Conservation (phyloP, 2,888 invertebrate species). For the Hyles lineata region DNA sequence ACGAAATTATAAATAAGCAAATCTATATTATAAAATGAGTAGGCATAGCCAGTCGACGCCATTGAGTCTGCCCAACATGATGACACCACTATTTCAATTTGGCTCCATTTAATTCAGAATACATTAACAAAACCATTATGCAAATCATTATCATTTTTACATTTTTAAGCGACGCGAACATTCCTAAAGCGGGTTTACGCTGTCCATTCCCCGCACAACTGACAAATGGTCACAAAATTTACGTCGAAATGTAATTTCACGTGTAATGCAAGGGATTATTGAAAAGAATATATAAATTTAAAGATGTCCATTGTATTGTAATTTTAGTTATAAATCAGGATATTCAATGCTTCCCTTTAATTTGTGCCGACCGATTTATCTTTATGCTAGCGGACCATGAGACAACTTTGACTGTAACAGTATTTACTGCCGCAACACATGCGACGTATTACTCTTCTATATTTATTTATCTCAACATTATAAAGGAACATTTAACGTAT, state of each 20-base stretch:
- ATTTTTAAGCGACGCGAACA: constrained; percentile 44
- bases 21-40: constrained; percentile 45
- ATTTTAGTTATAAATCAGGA: constrained; percentile 72
- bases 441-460: constrained; percentile 35
- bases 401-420: constrained; percentile 53
- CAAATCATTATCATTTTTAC: constrained; percentile 47
- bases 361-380: constrained; percentile 65
- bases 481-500: constrained; percentile 19
- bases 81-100: constrained; percentile 60
- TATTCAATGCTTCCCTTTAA: constrained; percentile 68
- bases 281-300: constrained; percentile 55
- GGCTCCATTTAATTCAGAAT: constrained; percentile 55
- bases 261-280: constrained; percentile 28
- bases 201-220: constrained; percentile 15
- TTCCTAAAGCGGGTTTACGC: constrained; percentile 28
- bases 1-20: constrained; percentile 56
- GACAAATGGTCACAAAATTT: constrained; percentile 29
- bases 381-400: constrained; percentile 55
- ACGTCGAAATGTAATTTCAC: constrained; percentile 21
- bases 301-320: constrained; percentile 72
- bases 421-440: constrained; percentile 56
- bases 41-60: constrained; percentile 56
- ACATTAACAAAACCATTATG: constrained; percentile 59
- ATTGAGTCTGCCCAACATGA: constrained; percentile 59
- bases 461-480: not conserved